Conservation (phyloP, 1,140 invertebrate species). For the Bilobella aurantiaca region DNA sequence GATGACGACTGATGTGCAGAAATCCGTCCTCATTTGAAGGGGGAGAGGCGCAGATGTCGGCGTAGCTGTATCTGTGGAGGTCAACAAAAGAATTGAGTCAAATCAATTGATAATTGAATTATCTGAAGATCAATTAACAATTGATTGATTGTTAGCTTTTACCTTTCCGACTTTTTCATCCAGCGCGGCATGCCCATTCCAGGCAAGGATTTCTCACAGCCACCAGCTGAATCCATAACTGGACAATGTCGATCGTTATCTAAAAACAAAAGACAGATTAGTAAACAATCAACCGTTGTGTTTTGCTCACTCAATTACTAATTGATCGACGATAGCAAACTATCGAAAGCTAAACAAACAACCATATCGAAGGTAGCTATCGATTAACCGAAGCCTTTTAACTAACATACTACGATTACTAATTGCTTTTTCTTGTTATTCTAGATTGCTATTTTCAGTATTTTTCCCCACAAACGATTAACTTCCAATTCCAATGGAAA, state of each 20-base stretch:
- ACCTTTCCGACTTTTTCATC: slow-evolving; percentile 28
- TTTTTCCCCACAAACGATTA: too few relatives aligned
- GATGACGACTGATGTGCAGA: not conserved
- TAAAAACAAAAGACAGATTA: slow-evolving; percentile 3
- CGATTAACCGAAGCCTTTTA: too few relatives aligned
- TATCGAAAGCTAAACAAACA: too few relatives aligned
- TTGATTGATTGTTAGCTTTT: not conserved
- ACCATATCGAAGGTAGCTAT: too few relatives aligned
- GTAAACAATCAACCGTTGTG: too few relatives aligned
- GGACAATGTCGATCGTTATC: slow-evolving; percentile 7
- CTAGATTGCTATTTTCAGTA: too few relatives aligned
- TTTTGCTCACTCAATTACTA: too few relatives aligned
- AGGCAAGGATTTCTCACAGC: slow-evolving; percentile 19
- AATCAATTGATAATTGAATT: not conserved
- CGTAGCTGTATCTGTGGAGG: not conserved
- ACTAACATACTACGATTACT: too few relatives aligned
- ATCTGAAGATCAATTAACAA: not conserved
- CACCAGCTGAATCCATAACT: slow-evolving; percentile 11
- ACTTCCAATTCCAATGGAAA: too few relatives aligned
- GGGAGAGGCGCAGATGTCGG: not conserved
- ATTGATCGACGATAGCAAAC: too few relatives aligned
- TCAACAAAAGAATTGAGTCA: not conserved
- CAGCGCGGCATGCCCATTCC: slow-evolving; percentile 22
- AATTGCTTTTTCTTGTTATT: too few relatives aligned
- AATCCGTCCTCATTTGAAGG: not conserved